Evolutionary conservation across 2,113 vertebrate species (phyloP).

Genomic region (Calyptommatus sinebrachiatus): DNA sequence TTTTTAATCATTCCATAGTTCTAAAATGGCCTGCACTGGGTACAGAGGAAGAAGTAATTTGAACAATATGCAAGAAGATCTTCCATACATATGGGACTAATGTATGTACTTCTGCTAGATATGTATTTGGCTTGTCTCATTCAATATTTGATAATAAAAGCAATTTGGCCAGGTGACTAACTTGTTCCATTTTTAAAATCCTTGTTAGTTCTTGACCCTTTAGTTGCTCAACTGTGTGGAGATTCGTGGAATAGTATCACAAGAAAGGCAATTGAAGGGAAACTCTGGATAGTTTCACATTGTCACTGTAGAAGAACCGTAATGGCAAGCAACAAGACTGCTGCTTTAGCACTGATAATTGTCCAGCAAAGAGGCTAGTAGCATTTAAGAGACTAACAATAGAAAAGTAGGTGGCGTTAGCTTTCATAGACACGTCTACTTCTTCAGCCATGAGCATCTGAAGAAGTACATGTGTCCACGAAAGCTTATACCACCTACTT

Average conservation of each 20-base stretch:
- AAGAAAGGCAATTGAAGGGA: not conserved
- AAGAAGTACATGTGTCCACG: too few relatives aligned
- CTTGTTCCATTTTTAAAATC: conserved; percentile 3
- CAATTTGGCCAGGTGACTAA: conserved; percentile 4
- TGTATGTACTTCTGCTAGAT: conserved; percentile 34
- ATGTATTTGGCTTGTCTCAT: conserved; percentile 13
- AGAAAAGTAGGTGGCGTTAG: too few relatives aligned
- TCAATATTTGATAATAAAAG: conserved; percentile 10
- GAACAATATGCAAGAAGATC: conserved; percentile 28
- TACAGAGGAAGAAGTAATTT: conserved; percentile 31
- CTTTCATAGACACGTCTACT: too few relatives aligned
- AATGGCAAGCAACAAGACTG: too few relatives aligned
- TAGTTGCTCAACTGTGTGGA: not conserved
- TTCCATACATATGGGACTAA: conserved; percentile 16
- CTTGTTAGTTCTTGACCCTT: not conserved
- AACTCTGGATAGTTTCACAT: too few relatives aligned
- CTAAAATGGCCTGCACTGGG: conserved; percentile 18
- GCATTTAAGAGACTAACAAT: too few relatives aligned
- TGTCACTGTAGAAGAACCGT: too few relatives aligned
- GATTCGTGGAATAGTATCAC: not conserved
- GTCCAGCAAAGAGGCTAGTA: too few relatives aligned
- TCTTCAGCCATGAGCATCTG: too few relatives aligned
- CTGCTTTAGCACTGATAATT: too few relatives aligned
- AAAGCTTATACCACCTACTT: too few relatives aligned
- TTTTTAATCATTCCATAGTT: conserved; percentile 26